phyloP scores from a whole-genome alignment of 2,888 invertebrate genomes.

The Drosophila monieri region DNA sequence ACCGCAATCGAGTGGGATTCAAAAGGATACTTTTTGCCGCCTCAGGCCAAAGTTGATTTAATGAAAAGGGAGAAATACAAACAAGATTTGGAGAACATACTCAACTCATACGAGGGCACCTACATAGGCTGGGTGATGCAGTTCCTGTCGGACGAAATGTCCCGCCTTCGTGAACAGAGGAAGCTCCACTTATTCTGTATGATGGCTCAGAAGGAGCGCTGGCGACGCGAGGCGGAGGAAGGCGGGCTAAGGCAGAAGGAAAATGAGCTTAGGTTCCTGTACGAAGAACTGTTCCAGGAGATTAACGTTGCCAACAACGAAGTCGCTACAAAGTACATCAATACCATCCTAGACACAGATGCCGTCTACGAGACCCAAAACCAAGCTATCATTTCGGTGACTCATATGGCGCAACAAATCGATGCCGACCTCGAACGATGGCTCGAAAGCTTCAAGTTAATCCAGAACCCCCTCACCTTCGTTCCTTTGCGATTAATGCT shows the following conservation, averaged over 20 bases:
- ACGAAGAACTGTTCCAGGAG: slow-evolving; percentile 92
- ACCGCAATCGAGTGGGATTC: no score
- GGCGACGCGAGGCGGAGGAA: slow-evolving; percentile 91
- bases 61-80: slow-evolving; percentile 68
- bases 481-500: slow-evolving; percentile 59
- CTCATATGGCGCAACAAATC: slow-evolving; percentile 85
- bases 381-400: slow-evolving; percentile 85
- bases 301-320: slow-evolving; percentile 84
- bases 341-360: slow-evolving; percentile 87
- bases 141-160: slow-evolving; percentile 91
- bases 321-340: slow-evolving; percentile 87
- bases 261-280: slow-evolving; percentile 88
- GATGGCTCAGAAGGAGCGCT: slow-evolving; percentile 90
- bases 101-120: slow-evolving; percentile 89
- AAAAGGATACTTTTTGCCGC: no score
- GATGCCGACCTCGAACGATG: slow-evolving; percentile 84
- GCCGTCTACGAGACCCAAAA: slow-evolving; percentile 86
- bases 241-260: slow-evolving; percentile 91
- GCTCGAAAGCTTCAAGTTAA: slow-evolving; percentile 61
- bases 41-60: no score
- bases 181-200: slow-evolving; percentile 91
- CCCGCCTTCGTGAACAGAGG: slow-evolving; percentile 90
- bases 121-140: slow-evolving; percentile 89
- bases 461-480: slow-evolving; percentile 73
- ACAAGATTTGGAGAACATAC: slow-evolving; percentile 80